Conservation (phyloP, 2,113 vertebrate genomes). For the Cyrtonyx montezumae region DNA sequence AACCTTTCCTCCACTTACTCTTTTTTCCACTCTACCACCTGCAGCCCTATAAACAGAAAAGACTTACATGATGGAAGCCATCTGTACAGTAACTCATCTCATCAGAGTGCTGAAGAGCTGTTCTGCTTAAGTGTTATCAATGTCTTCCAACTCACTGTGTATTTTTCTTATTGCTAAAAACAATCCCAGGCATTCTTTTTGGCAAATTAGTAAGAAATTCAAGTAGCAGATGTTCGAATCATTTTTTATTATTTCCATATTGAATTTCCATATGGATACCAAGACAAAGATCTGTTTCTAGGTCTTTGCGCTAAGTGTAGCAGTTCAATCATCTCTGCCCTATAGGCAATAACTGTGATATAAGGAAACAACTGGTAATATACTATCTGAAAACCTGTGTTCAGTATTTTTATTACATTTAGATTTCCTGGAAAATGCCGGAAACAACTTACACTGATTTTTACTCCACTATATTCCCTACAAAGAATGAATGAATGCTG, state of each 20-base stretch:
- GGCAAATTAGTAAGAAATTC: conserved; percentile 66
- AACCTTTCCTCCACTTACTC: conserved; percentile 70
- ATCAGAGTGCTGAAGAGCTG: conserved; percentile 68
- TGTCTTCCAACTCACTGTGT: conserved; percentile 69
- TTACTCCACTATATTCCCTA: conserved; percentile 23
- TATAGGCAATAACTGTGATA: background rate
- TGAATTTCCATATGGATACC: conserved; percentile 57
- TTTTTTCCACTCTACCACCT: conserved; percentile 70
- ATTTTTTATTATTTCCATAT: conserved; percentile 56
- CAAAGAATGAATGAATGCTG: conserved; percentile 8
- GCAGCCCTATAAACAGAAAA: conserved; percentile 71
- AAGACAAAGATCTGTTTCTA: conserved; percentile 35
- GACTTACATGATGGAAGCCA: conserved; percentile 71
- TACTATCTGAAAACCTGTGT: conserved; percentile 13
- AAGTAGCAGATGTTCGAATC: conserved; percentile 75
- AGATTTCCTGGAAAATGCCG: conserved; percentile 2
- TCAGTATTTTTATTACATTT: conserved; percentile 2
- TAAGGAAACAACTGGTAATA: conserved; percentile 22
- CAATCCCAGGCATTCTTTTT: conserved; percentile 70
- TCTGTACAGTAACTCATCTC: conserved; percentile 77
- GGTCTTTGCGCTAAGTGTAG: conserved; percentile 37
- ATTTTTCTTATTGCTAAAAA: conserved; percentile 75
- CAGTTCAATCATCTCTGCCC: conserved; percentile 32
- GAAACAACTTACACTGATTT: background rate
- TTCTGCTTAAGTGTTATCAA: conserved; percentile 70